Base-by-base conservation (phyloP, 2,888 invertebrate species). In the Himalopsyche japonica region DNA sequence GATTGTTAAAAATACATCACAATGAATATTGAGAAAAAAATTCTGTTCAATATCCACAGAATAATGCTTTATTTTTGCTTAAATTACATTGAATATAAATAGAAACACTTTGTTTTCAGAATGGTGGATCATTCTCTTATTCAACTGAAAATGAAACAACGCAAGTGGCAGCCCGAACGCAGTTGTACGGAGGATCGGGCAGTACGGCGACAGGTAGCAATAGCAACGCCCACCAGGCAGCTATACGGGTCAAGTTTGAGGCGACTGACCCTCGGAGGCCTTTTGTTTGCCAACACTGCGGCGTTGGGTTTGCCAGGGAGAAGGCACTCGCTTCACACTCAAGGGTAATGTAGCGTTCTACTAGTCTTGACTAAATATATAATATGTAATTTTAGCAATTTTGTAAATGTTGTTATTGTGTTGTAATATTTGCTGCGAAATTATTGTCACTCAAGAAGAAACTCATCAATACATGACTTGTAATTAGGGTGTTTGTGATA, bases 261-360 rank as follows among this genome's bases (percentile, higher is more conserved):
- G 90, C 94, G 18, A 93, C 93, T 0, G 96, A 96, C 90, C 94
- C 95, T 0, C 92, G 94, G 57, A 95, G 96, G 85, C 96, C 97
- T 0, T 97, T 97, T 88, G 97, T 96, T 0, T 97, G 97, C 88
- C 95, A 95, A 87, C 94, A 94, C 87, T 95, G 95, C 88, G 96
- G 93, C 0, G 93, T 97, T 82, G 95, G 95, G 6, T 96, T 97
- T 90, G 96, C 96, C 0, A 92, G 97, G 80, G 96, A 97, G 89
- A 97, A 97, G 88, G 97, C 97, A 0, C 90, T 97, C 32, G 94
- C 95, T 82, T 96, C 96, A 0, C 97, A 97, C 89, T 92, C 95
- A 0, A 92, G 94, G 90, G 94, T 94, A 86, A 89, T 88, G 24
- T 12, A 70, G 12, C 24, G 15, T 79, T n/a, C 0, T 37, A 8